Base-by-base conservation (phyloP, 2,888 invertebrate species). In the Timema podura region DNA sequence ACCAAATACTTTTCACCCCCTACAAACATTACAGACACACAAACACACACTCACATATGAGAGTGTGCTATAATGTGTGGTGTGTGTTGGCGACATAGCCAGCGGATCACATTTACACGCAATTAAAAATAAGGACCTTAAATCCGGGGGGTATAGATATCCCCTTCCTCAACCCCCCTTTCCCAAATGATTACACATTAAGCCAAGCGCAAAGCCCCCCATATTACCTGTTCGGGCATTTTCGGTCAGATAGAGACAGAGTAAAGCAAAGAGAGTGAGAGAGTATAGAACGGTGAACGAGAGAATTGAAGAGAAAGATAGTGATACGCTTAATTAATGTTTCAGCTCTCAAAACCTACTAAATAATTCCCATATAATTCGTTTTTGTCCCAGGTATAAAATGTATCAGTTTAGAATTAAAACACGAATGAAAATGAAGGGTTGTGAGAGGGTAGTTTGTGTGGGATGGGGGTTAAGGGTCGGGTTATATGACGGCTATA, bases 61-160 rank as follows among this genome's bases (percentile, higher is more conserved):
- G 30, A 30, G 30, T 30, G 30, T 30, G 30, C 30, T 30, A 30
- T 30, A 30, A 30, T 30, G 11, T 8, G 67, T 48, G 51, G 51
- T 67, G 44, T 10, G n/a, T 10, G 48, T 9, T 48, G 48, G 13
- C 67, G 30, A n/a, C 15, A 15, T 5, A 46, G 54, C 47, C 68
- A 47, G 59, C 15, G 72, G 72, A 72, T 72, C 72, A 70, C 72
- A 72, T 72, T 72, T 72, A 68, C 72, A 72, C 72, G 66, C 72
- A 72, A 72, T 72, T 72, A 72, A 72, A 72, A 72, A 72, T 72
- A 72, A 72, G 72, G 70, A 70, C 68, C 64, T 68, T 70, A 72
- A 72, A 72, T 72, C 72, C 72, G 65, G 30, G 30, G 30, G 30
- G 30, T 44, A 64, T 67, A 67, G 69, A 68, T 69, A 70, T 65